Evolutionary conservation across 2,797 vertebrate species (phyloP), one percentile per base, ranked within the genome.

Genomic region (Rhabdophis nuchalis): DNA sequence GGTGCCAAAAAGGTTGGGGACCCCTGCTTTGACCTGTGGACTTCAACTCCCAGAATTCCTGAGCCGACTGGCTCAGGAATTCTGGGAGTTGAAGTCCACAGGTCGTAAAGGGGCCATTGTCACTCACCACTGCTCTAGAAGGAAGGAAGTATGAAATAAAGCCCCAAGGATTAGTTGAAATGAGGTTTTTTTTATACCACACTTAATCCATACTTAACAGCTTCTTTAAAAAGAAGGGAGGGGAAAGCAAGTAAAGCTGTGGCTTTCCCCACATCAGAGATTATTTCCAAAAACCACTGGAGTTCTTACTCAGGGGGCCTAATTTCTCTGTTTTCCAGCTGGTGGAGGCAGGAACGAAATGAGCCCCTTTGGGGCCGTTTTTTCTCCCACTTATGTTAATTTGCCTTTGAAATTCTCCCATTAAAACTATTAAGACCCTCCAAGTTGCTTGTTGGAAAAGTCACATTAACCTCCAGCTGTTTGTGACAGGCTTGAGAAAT

Each of bases 401-500:
- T 92, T 85, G n/a, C 64, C 92, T 94, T 87, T 53, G 5, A 91
- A 96, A 93, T 4, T 12, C 90, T 86, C 16, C 95, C 89, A 68
- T 93, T 91, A 92, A 87, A 95, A 92, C 92, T 20, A 91, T 95
- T 91, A 85, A 93, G 87, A 23, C 36, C 32, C 23, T 25, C 92
- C 86, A 20, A 57, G 86, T 94, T 89, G 93, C 94, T 94, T 86
- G 91, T 93, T 95, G 64, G 89, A 90, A 13, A 61, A 86, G 46
- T 92, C 27, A 60, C 52, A 90, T 95, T 92, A 88, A 93, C 93
- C 94, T 92, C 95, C 95, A 54, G 94, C 95, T 12, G 95, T 93
- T 94, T 27, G 0, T 4, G 14, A 72, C 0, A 7, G 88, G 54
- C 32, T 53, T 2, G 6, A 87, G 60, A 93, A 60, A 91, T 68